Base-by-base conservation (phyloP, 2,888 invertebrate genomes). In the Hanleya hanleyi region DNA sequence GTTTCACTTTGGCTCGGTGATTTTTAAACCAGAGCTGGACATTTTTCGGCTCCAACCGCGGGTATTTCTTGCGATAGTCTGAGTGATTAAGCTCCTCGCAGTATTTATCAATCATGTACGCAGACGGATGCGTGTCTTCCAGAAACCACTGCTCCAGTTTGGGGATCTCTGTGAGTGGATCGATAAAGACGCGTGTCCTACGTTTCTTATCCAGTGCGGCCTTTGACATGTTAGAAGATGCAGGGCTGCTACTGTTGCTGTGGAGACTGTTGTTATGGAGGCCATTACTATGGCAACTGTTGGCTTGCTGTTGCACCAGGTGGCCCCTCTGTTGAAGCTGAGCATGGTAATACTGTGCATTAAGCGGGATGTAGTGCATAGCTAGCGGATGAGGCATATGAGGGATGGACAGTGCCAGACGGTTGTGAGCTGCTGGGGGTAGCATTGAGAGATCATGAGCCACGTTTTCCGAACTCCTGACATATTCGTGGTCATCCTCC, bases 11-110 rank as follows among this genome's bases (percentile, higher is more conserved):
- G 83, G 99, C 99, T 73, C 99, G 93, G 57, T 99, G 95, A 90
- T 99, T 99, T 91, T 98, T 98, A 92, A 98, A 99, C 99, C 99
- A 99, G 91, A 99, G 97, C 91, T 99, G 99, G 81, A 99, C 98
- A 90, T 99, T 99, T 92, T 99, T 99, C 57, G 98, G 97, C 91
- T 99, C 99, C 77, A 99, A 93, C n/a, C 97, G 94, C 0, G 99
- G 99, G 91, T 99, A 99, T 91, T 99, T 98, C 92, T 98, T 98
- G 87, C 99, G 92, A 91, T 99, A 99, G 69, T 97, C 96, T 95
- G 98, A 97, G 78, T 95, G 94, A 91, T 99, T 99, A 83, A 99
- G 92, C 90, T 98, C 97, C 87, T 98, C 97, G 1, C 99, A 99
- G 91, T 98, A 99, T 91, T 98, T 97, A 82, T 99, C 93, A 87